Evolutionary conservation across 2,888 invertebrate species (phyloP), one percentile per base, ranked within the genome.

Genomic region (Parnassius smintheus): DNA sequence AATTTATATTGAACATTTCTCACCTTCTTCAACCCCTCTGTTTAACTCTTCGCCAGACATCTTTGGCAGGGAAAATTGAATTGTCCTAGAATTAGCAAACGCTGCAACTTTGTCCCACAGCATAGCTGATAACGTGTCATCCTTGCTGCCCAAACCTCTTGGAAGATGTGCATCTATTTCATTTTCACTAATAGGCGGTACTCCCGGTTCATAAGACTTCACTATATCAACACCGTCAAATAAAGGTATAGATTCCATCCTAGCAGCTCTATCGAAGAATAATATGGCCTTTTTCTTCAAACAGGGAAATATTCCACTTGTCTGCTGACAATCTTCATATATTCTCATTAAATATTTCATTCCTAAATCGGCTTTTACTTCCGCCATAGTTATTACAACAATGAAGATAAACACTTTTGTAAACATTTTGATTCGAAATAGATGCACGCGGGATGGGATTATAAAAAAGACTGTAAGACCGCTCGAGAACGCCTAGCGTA

Each of bases 261-360:
- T 93, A 0, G 95, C 93, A 41, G 96, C 93, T 56, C 96, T 92
- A 75, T 96, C 96, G 70, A 96, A 94, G 80, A 96, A 96, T 1
- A 95, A 88, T 63, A 96, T 94, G 0, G 96, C 96, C 78, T 96
- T 96, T 83, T 95, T 96, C 90, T 96, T 96, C 58, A 96, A 86
- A 78, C 96, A 96, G 35, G 95, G 94, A 59, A 95, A 88, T 59
- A 96, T 90, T 56, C 95, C 96, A 65, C 94, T 95, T 1, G 94
- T 85, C 68, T 93, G 93, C 66, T 94, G 93, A 77, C 96, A 96
- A 73, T 96, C 96, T 72, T 96, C 96, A 81, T 96, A 96, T 68
- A 96, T 92, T 74, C 94, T 94, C 74, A 94, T 87, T 7, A 95
- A 83, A 54, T 95, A 93, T 65, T 94, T 93, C 72, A 95, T 89